phyloP scores from a whole-genome alignment of 1,140 invertebrate genomes.

The Drosophila kanapiae region DNA sequence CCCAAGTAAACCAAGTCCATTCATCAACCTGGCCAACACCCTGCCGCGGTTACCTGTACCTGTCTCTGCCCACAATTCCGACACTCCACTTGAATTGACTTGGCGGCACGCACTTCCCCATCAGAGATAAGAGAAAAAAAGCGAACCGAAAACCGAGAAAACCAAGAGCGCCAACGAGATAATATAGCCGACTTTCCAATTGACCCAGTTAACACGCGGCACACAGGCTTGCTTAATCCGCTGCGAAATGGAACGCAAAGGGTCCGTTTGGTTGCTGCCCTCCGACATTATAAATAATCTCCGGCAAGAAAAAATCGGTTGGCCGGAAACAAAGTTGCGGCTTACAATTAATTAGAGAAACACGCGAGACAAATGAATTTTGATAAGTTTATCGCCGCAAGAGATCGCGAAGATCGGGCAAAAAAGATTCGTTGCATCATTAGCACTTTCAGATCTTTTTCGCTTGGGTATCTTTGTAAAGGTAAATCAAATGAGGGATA shows the following conservation, averaged over 20 bases:
- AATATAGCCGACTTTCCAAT: constrained; percentile 53
- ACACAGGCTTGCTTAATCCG: constrained; percentile 35
- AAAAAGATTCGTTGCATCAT: constrained; percentile 41
- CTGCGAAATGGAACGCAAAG: constrained; percentile 36
- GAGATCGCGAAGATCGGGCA: constrained; percentile 20
- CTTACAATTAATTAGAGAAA: constrained; percentile 43
- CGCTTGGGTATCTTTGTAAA: neutral
- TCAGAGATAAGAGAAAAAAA: constrained; percentile 23
- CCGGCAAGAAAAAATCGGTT: constrained; percentile 5
- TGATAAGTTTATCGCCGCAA: constrained; percentile 43
- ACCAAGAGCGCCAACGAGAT: constrained; percentile 16
- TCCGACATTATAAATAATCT: constrained; percentile 21
- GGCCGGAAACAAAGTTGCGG: constrained; percentile 11
- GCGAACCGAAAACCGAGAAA: constrained; percentile 10
- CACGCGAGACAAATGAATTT: constrained; percentile 46
- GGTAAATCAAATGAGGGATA: neutral
- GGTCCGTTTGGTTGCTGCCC: neutral
- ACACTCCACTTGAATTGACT: constrained; percentile 35
- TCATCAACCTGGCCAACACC: constrained; percentile 42
- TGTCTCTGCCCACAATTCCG: constrained; percentile 39
- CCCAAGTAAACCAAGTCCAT: constrained; percentile 54
- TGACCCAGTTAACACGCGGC: constrained; percentile 45
- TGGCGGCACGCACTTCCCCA: constrained; percentile 39
- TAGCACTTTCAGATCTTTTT: constrained; percentile 29
- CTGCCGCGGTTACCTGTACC: constrained; percentile 12